A percentile compares a stretch with the other conserved stretches of the same genome.
phyloP scores from a whole-genome alignment of 2,888 invertebrate species.

The Pantelozetes paolii region DNA sequence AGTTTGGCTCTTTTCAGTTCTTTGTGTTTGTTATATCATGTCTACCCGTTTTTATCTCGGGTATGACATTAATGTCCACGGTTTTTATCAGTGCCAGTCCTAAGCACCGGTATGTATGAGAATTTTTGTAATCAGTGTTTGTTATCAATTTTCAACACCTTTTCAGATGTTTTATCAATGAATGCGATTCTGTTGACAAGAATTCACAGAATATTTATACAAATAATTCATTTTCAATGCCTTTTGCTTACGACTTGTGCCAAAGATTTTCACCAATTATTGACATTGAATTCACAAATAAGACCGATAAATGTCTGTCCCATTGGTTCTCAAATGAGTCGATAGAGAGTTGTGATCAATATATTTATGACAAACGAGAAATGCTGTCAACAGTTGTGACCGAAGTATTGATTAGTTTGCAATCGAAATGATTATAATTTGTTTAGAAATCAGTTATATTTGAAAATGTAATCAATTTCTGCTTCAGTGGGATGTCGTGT shows the following conservation, averaged over 20 bases:
- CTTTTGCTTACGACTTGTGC: background rate
- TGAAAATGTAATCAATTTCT: slow-evolving; percentile 28
- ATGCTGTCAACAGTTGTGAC: slow-evolving; percentile 38
- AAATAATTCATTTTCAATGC: background rate
- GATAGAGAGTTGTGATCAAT: slow-evolving; percentile 25
- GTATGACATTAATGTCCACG: background rate
- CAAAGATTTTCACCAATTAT: background rate
- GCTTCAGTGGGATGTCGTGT: slow-evolving; percentile 27
- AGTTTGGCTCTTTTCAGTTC: background rate
- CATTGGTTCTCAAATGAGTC: slow-evolving; percentile 28
- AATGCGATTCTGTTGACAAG: background rate
- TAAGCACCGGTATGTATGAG: background rate
- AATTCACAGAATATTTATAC: background rate
- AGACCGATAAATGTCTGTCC: background rate
- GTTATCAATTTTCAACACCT: background rate
- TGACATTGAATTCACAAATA: background rate
- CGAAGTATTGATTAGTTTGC: slow-evolving; percentile 31
- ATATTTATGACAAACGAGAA: slow-evolving; percentile 31
- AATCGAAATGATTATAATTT: slow-evolving; percentile 7
- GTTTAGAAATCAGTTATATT: background rate
- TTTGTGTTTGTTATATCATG: background rate
- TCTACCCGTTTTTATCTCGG: background rate
- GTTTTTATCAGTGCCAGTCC: slow-evolving; percentile 4
- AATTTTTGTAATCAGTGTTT: background rate
- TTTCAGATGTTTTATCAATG: slow-evolving; percentile 1